Evolutionary conservation across 1,140 invertebrate genomes (phyloP), one percentile per base, ranked within the genome.

Genomic region (Drosophila kurseongensis): DNA sequence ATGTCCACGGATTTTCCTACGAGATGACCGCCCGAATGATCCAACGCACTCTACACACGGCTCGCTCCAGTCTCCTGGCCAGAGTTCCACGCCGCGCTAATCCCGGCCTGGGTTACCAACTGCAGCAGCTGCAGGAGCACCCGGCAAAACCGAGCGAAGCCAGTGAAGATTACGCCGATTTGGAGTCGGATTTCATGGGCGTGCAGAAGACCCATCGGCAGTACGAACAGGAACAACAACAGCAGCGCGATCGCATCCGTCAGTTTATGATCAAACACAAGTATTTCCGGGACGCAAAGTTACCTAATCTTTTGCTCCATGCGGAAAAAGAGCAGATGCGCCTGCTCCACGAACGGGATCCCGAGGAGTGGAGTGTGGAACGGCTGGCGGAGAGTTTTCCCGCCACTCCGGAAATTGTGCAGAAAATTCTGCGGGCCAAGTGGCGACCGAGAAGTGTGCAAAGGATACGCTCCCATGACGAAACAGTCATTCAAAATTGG

Each of bases 241-340:
- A 51, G 27, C 52, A 75, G 7, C 93, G 93, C 40, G 93, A 94
- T 61, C 90, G 86, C 18, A 47, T 95, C 4, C 94, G 94, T 56
- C 93, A 93, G 44, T 91, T 93, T 41, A 96, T 97, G 63, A 93
- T 96, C 0, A 93, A 93, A 71, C 93, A 94, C n/a, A 97, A 96
- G 91, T 97, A 96, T 84, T 96, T 97, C 83, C 95, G 95, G 48
- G 93, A 95, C 71, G 92, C 94, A 57, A 93, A 94, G 61, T 93
- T 95, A 61, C 94, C 95, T 0, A 96, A 95, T 81, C 94, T 98
- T n/a, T 82, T 98, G 58, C 97, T 96, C 1, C 97, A 95, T 93
- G 94, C 94, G 71, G 97, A 98, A 88, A 97, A 96, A 88, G 94
- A 97, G 92, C 95, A 97, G 92, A 97, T 98, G 50, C 93, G 94